Percentiles rank a stretch among this genome's conserved stretches.
Conservation (phyloP, 2,113 vertebrate species). For the Nesoenas mayeri region DNA sequence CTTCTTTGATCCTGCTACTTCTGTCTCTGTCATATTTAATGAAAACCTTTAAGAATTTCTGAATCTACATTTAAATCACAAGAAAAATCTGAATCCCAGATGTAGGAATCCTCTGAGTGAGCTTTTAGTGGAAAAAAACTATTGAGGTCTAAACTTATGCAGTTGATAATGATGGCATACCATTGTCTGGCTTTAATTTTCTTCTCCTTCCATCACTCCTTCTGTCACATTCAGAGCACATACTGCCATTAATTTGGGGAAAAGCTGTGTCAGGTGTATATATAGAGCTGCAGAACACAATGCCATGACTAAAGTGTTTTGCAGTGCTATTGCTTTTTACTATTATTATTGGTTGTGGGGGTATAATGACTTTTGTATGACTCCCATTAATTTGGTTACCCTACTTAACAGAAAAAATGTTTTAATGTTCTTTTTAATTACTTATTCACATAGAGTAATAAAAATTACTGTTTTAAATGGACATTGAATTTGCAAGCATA, state of each 20-base stretch:
- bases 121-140: neutral
- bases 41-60: neutral
- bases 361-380: neutral
- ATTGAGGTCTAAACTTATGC: neutral
- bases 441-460: neutral
- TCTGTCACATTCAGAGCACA: neutral
- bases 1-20: neutral
- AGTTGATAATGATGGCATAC: neutral
- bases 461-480: neutral
- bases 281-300: neutral
- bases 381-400: neutral
- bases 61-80: neutral
- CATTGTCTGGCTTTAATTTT: slow-evolving; percentile 2
- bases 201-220: neutral
- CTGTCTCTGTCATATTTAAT: neutral
- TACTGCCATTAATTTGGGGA: neutral
- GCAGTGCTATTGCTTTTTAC: neutral
- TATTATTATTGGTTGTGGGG: neutral
- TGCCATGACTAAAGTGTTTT: neutral
- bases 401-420: neutral
- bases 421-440: neutral
- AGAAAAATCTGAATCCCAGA: neutral
- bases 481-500: neutral
- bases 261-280: neutral
- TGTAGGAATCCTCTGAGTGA: neutral